A percentile compares a stretch with the other conserved stretches of the same genome.
phyloP scores from a whole-genome alignment of 2,797 vertebrate genomes.

The Salarias fasciatus region DNA sequence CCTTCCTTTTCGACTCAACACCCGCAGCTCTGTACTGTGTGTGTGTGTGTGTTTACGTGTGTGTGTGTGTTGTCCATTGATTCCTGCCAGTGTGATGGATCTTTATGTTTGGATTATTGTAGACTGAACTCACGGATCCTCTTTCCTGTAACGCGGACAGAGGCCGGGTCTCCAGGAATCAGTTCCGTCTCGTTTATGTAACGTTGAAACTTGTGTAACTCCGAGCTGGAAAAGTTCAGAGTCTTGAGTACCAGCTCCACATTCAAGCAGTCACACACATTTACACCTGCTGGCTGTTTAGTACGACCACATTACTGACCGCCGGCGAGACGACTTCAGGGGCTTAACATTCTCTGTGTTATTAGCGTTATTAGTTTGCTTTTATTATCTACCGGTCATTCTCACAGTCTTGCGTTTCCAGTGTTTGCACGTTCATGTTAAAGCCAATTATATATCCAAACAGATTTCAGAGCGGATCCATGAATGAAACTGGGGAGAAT shows the following conservation, averaged over 20 bases:
- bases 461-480: too few relatives aligned
- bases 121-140: conserved; percentile 39
- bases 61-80: conserved; percentile 43
- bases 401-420: not conserved
- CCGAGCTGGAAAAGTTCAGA: not conserved
- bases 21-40: conserved; percentile 42
- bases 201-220: not conserved
- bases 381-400: not conserved
- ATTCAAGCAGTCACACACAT: not conserved
- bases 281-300: conserved; percentile 9
- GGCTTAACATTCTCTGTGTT: not conserved
- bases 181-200: not conserved
- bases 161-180: conserved; percentile 4
- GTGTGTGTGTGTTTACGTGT: conserved; percentile 32
- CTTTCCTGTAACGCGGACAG: conserved; percentile 24
- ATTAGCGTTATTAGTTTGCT: not conserved
- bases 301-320: not conserved
- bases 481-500: too few relatives aligned
- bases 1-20: conserved; percentile 26
- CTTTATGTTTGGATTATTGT: conserved; percentile 47
- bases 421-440: not conserved
- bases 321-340: not conserved
- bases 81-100: conserved; percentile 49
- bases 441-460: not conserved
- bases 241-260: not conserved